Conservation (phyloP, 1,140 invertebrate genomes). For the Zophobas morio region DNA sequence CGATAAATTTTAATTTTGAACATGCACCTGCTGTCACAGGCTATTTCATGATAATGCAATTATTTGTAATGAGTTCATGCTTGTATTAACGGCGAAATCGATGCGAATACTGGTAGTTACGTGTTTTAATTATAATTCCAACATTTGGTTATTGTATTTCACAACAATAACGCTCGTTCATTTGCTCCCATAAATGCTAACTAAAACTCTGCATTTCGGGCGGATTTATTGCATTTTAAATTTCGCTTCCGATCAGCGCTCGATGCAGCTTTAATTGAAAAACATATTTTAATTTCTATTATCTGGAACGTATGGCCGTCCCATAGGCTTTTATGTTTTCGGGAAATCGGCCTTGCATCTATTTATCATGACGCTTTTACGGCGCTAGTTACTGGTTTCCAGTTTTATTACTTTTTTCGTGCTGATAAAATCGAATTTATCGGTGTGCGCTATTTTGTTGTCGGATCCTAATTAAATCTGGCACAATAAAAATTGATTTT, state of each 20-base stretch:
- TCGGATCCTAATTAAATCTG: constrained; percentile 21
- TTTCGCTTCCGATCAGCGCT: constrained; percentile 21
- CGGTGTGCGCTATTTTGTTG: constrained; percentile 14
- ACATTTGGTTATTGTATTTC: constrained; percentile 50
- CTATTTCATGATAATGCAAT: constrained; percentile 42
- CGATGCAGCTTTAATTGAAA: constrained; percentile 37
- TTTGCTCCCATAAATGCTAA: constrained; percentile 52
- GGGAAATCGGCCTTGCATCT: background rate
- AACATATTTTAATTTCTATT: constrained; percentile 41
- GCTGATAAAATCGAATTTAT: constrained; percentile 37
- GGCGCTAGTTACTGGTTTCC: constrained; percentile 10
- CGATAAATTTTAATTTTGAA: constrained; percentile 51
- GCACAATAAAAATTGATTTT: constrained; percentile 40
- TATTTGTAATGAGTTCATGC: constrained; percentile 49
- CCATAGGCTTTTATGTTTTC: background rate
- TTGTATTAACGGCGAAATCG: constrained; percentile 46
- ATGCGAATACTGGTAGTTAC: constrained; percentile 45
- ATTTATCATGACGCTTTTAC: background rate
- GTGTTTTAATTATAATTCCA: constrained; percentile 54
- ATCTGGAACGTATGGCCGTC: constrained; percentile 7
- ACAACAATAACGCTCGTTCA: constrained; percentile 51
- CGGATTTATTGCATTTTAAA: constrained; percentile 40
- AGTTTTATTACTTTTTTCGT: constrained; percentile 29
- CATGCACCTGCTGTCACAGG: constrained; percentile 41
- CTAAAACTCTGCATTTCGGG: constrained; percentile 26